phyloP scores from a whole-genome alignment of 2,888 invertebrate species.

The Aquatica leii region DNA sequence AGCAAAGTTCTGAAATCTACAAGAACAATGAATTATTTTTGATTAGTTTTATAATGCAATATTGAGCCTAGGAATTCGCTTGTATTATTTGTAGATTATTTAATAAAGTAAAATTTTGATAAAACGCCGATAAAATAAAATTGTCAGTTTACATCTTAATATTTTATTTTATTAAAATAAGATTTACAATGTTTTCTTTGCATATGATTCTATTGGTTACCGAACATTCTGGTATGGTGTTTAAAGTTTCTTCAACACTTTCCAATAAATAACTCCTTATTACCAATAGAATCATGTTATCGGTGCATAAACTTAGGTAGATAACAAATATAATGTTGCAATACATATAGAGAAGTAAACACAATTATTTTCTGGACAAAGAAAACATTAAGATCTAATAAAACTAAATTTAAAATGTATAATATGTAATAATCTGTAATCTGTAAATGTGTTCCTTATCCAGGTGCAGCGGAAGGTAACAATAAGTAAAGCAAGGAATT shows the following conservation, averaged over 20 bases:
- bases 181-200: conserved; percentile 36
- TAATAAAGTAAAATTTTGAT: too few relatives aligned
- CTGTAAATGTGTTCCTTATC: conserved; percentile 24
- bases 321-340: conserved; percentile 19
- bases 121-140: too few relatives aligned
- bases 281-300: conserved; percentile 25
- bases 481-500: conserved; percentile 36
- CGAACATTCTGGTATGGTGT: conserved; percentile 6
- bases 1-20: too few relatives aligned
- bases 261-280: not conserved
- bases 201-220: conserved; percentile 28
- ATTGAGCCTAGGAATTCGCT: too few relatives aligned
- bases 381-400: conserved; percentile 16
- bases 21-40: too few relatives aligned
- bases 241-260: not conserved
- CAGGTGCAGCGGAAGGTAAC: conserved; percentile 32
- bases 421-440: not conserved
- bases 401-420: conserved; percentile 5
- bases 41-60: too few relatives aligned
- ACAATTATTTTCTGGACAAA: conserved; percentile 24
- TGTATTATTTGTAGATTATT: too few relatives aligned
- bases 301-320: conserved; percentile 27
- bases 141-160: conserved; percentile 13
- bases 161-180: conserved; percentile 36
- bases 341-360: conserved; percentile 24